Base-by-base conservation (phyloP, 2,888 invertebrate genomes). In the Sphinx pinastri region DNA sequence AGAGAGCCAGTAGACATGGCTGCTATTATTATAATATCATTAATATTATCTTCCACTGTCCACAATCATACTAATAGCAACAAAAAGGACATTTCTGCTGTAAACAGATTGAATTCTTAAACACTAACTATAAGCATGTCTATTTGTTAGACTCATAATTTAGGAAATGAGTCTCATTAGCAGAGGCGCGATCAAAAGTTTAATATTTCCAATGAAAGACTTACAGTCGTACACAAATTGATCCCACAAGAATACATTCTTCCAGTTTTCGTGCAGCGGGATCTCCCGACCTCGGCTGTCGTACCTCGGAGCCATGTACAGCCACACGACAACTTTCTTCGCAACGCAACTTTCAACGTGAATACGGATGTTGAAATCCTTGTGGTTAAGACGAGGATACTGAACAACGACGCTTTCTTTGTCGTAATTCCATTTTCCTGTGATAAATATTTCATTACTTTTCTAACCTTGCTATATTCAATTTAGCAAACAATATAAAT, bases 221-320 rank as follows among this genome's bases (percentile, higher is more conserved):
- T 91, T 85, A 95, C 95, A 84, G 63, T 94, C 89, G 72, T 92
- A 84, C 51, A 89, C 78, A 84, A 95, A 95, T 75, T 94, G 91
- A 78, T 96, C 96, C 11, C 96, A 80, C 78, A 94, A 88, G 77
- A 95, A 94, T 84, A 96, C 95, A 86, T 96, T 95, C 69, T 94
- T 83, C 47, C 93, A 90, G 84, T 94, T 95, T 16, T 92, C 80
- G 70, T 93, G 88, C 55, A 96, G 88, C 76, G 95, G 93, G 54
- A 95, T 87, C 71, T 91, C 86, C 71, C 91, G 87, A 52, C 94
- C 94, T 68, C 91, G 86, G 78, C 95, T 94, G 81, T 96, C 95
- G 81, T 95, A 95, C 86, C 96, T 96, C 11, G 97, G 97, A 69
- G 96, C 97, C 57, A 97, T 81, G 95, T 95, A 97, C 71, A 96